A percentile compares a stretch with the other conserved stretches of the same genome.
These are phyloP conservation scores for Danionella dracula DNA, from an alignment of 2,797 vertebrate species.

Conservation along the genomic window DNA sequence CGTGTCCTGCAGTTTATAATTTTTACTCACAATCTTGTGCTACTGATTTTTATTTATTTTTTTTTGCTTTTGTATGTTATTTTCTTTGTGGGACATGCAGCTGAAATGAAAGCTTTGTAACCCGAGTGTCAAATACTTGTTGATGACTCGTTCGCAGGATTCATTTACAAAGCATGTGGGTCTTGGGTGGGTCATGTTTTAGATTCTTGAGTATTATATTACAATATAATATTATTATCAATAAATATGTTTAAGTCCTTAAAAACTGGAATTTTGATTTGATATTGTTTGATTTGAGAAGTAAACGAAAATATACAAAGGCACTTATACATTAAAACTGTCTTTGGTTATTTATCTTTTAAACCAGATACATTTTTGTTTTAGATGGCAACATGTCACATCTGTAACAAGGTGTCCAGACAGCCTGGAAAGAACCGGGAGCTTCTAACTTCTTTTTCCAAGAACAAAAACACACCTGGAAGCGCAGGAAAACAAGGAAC, in stretches of 20 bases:
- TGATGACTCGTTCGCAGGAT: background rate
- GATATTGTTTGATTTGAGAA: no score
- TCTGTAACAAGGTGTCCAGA: slow-evolving; percentile 78
- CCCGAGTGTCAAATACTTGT: background rate
- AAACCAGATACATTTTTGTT: slow-evolving; percentile 10
- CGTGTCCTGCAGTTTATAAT: no score
- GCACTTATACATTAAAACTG: no score
- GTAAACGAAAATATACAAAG: no score
- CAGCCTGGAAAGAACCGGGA: slow-evolving; percentile 77
- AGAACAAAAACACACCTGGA: slow-evolving; percentile 58
- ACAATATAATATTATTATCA: no score
- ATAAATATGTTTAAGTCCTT: no score
- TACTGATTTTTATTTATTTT: no score
- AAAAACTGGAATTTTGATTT: no score
- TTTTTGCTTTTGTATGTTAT: no score
- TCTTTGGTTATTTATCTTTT: background rate
- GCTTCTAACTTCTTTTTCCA: slow-evolving; percentile 58
- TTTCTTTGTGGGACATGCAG: background rate
- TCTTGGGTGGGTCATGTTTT: background rate
- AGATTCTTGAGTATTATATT: slow-evolving; percentile 2
- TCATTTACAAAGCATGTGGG: background rate
- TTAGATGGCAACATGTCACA: slow-evolving; percentile 89
- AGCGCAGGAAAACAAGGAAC: slow-evolving; percentile 56
- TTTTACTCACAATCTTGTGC: no score
- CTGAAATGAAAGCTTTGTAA: background rate